Evolutionary conservation across 2,888 invertebrate genomes (phyloP).

Genomic region (Sinohyriopsis cumingii): DNA sequence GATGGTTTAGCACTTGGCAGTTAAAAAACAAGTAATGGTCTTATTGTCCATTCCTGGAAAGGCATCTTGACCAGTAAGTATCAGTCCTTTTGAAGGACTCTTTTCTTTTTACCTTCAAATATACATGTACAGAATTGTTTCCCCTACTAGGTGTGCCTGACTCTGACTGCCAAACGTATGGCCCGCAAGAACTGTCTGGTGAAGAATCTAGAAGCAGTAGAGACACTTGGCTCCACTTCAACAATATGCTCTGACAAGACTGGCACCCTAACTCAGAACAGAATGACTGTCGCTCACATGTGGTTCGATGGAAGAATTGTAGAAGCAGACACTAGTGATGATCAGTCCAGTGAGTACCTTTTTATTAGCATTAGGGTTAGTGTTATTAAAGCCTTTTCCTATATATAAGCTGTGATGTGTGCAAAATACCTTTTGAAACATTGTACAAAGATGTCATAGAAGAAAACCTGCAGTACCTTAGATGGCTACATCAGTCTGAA

Average conservation of each 20-base stretch:
- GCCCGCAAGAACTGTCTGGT: constrained; percentile 98
- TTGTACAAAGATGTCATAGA: no score
- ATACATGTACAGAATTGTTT: no score
- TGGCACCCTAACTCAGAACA: constrained; percentile 97
- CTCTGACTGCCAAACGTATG: constrained; percentile 98
- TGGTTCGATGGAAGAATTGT: constrained; percentile 99
- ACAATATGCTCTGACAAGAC: constrained; percentile 99
- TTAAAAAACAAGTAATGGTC: no score
- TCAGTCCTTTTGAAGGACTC: no score
- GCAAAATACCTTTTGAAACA: no score
- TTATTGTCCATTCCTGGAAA: no score
- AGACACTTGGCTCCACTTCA: constrained; percentile 97
- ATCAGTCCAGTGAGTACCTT: constrained; percentile 83
- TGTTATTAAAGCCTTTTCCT: neutral
- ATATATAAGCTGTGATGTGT: neutral
- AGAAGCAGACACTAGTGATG: constrained; percentile 98
- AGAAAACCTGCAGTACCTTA: no score
- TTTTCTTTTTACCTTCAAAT: no score
- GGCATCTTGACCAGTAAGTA: no score
- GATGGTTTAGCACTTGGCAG: no score
- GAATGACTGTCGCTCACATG: constrained; percentile 99
- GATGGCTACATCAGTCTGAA: no score
- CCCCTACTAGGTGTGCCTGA: constrained; percentile 82
- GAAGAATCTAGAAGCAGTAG: constrained; percentile 99
- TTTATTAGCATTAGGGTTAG: neutral